Evolutionary conservation across 53 echinoderm and acorn worm species (phyloP).

Genomic region (Stichopus horrens): DNA sequence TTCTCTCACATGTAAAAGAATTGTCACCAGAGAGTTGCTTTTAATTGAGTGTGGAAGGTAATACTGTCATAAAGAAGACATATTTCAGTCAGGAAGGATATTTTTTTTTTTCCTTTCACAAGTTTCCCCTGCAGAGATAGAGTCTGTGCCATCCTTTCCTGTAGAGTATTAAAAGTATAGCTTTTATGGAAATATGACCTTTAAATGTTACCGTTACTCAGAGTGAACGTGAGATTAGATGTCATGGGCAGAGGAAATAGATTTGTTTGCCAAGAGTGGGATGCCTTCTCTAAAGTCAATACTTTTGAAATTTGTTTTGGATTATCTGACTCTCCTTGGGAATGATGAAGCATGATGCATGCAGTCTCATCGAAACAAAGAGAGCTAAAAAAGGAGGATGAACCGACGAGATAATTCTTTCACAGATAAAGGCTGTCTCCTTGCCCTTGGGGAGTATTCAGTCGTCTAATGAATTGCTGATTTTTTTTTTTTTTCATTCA

Average conservation of each 20-base stretch:
- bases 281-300: conserved; percentile 15
- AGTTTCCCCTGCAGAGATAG: too few species aligned
- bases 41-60: too few species aligned
- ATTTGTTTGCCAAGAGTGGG: neutral
- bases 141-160: too few species aligned
- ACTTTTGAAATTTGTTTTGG: conserved; percentile 16
- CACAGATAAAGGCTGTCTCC: neutral
- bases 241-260: neutral
- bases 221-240: conserved; percentile 18
- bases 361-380: neutral
- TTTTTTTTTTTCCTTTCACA: too few species aligned
- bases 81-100: too few species aligned
- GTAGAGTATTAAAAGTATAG: too few species aligned
- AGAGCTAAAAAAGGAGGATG: neutral
- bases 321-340: neutral
- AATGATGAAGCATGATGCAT: conserved; percentile 17
- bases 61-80: too few species aligned
- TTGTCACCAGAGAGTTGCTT: too few species aligned
- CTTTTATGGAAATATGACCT: conserved; percentile 10
- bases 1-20: too few species aligned
- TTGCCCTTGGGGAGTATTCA: neutral
- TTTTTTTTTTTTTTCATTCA: too few species aligned
- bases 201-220: neutral
- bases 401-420: neutral
- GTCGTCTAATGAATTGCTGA: neutral